Conservation (phyloP, 2,113 vertebrate genomes). For the Spea multiplicata region DNA sequence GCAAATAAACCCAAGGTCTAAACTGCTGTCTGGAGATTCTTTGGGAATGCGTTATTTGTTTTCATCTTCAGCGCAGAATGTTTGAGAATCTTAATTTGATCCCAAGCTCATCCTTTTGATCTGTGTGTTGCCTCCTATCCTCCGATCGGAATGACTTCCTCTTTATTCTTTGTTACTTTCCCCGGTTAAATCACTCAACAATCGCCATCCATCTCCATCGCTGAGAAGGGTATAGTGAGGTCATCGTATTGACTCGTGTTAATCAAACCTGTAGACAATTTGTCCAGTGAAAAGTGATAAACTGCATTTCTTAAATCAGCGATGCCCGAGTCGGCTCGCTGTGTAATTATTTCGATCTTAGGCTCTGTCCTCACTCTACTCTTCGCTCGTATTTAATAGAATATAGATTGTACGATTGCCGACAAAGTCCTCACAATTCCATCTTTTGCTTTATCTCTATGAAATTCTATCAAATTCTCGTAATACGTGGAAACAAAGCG, state of each 20-base stretch:
- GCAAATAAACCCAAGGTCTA: too few relatives aligned
- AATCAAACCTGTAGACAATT: slow-evolving; percentile 8
- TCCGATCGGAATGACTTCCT: background rate
- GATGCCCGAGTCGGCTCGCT: background rate
- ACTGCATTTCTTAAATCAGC: background rate
- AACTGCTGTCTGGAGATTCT: too few relatives aligned
- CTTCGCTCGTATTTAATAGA: too few relatives aligned
- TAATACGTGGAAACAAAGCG: too few relatives aligned
- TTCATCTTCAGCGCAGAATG: too few relatives aligned
- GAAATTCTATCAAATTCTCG: too few relatives aligned
- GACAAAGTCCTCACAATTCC: too few relatives aligned
- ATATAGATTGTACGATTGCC: too few relatives aligned
- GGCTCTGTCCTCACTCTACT: too few relatives aligned
- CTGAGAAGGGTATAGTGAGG: background rate
- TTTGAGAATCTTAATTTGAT: background rate
- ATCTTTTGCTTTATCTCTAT: too few relatives aligned
- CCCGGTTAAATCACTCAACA: background rate
- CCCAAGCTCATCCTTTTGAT: background rate
- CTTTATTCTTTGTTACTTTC: background rate
- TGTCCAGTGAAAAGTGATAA: slow-evolving; percentile 6
- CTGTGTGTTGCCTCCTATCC: background rate
- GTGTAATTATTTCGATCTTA: too few relatives aligned
- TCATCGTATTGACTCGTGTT: background rate
- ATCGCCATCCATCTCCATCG: background rate
- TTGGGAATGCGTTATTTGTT: too few relatives aligned